A percentile compares a stretch with the other conserved stretches of the same genome.
These are phyloP conservation scores for Myoxocephalus aenaeus DNA, from an alignment of 2,797 vertebrate species.

Conservation along the genomic window DNA sequence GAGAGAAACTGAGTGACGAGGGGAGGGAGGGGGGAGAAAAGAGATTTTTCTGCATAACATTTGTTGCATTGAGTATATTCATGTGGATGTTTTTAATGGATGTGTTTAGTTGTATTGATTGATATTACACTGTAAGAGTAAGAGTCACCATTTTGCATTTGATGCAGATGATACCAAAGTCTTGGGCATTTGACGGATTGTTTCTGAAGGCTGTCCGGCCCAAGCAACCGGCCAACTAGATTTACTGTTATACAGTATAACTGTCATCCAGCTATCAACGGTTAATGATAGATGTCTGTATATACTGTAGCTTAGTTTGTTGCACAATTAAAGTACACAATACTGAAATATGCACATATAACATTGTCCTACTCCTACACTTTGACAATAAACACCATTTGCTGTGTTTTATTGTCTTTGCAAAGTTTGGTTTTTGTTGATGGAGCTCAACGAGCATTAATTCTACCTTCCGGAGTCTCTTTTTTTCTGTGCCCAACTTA, in stretches of 20 bases:
- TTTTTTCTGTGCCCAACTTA: not conserved
- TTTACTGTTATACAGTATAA: constrained; percentile 86
- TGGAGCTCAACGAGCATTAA: not conserved
- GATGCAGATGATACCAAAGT: constrained; percentile 82
- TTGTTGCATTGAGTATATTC: constrained; percentile 83
- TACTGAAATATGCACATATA: constrained; percentile 81
- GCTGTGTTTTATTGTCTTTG: constrained; percentile 78
- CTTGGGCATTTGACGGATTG: constrained; percentile 69
- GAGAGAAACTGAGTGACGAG: constrained; percentile 25
- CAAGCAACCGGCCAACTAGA: constrained; percentile 79
- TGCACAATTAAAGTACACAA: constrained; percentile 83
- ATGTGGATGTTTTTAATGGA: constrained; percentile 85
- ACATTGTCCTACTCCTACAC: constrained; percentile 82
- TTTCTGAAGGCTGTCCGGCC: constrained; percentile 65
- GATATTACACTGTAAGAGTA: constrained; percentile 83
- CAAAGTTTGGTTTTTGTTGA: constrained; percentile 47
- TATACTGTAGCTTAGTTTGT: constrained; percentile 85
- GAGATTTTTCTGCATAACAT: constrained; percentile 78
- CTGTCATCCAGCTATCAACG: constrained; percentile 79
- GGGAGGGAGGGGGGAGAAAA: not conserved
- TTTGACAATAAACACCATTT: constrained; percentile 86
- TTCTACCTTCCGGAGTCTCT: not conserved
- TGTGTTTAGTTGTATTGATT: constrained; percentile 85
- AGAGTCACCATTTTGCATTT: constrained; percentile 76
- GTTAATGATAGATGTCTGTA: constrained; percentile 81